Conservation (phyloP, 2,888 invertebrate genomes). For the Dione juno region DNA sequence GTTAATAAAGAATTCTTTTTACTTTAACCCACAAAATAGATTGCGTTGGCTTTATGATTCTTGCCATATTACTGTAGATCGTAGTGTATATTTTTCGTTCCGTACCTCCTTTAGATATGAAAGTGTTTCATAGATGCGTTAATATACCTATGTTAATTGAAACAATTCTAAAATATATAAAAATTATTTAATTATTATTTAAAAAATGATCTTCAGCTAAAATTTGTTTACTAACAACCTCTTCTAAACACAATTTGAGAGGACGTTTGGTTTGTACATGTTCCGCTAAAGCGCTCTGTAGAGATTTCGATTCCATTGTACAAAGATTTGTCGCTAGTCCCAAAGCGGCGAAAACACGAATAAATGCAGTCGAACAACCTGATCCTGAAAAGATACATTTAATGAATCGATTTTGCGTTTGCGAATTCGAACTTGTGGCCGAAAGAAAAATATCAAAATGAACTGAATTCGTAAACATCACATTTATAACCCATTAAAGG, state of each 20-base stretch:
- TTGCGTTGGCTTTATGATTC: too few relatives aligned
- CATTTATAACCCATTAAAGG: too few relatives aligned
- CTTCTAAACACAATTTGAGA: conserved; percentile 82
- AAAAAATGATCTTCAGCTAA: conserved; percentile 80
- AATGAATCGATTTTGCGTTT: not conserved
- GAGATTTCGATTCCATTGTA: conserved; percentile 85
- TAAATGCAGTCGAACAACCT: conserved; percentile 86
- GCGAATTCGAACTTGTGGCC: too few relatives aligned
- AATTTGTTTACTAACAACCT: conserved; percentile 67
- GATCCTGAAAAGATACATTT: conserved; percentile 61
- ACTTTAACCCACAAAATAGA: too few relatives aligned
- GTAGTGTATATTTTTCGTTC: too few relatives aligned
- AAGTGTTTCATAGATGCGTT: too few relatives aligned
- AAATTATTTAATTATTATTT: conserved; percentile 35
- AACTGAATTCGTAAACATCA: too few relatives aligned
- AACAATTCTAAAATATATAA: conserved; percentile 50
- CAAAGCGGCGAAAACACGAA: conserved; percentile 87
- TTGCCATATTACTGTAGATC: too few relatives aligned
- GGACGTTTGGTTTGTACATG: conserved; percentile 82
- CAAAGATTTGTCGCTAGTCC: conserved; percentile 86
- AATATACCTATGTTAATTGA: too few relatives aligned
- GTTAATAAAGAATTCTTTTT: too few relatives aligned
- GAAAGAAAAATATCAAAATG: too few relatives aligned
- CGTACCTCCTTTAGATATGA: too few relatives aligned
- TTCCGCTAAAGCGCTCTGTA: conserved; percentile 85